Conservation (phyloP, 23 tunicate species). For the Trididemnum clinides region DNA sequence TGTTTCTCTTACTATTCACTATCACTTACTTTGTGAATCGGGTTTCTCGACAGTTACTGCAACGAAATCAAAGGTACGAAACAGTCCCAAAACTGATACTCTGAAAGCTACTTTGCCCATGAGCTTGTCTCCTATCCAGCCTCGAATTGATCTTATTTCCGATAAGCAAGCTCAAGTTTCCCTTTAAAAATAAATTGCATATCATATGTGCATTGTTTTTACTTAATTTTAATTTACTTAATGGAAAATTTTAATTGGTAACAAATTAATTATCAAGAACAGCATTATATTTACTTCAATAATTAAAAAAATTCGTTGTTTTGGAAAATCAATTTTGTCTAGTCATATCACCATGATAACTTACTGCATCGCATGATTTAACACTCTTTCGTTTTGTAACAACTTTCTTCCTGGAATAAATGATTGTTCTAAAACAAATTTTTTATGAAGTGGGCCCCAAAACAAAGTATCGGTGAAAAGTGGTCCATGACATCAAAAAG, state of each 20-base stretch:
- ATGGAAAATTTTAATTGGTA: neutral
- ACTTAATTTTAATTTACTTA: neutral
- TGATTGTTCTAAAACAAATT: neutral
- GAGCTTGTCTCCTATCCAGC: conserved; percentile 47
- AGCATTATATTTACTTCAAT: neutral
- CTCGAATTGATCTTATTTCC: conserved; percentile 21
- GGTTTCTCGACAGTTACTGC: conserved; percentile 43
- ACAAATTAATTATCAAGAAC: neutral
- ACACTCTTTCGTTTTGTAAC: neutral
- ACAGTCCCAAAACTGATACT: conserved; percentile 26
- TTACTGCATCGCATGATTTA: neutral
- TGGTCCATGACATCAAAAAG: too few relatives aligned
- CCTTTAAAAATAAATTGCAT: conserved; percentile 5
- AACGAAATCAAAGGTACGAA: conserved; percentile 43
- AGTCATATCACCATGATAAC: too few relatives aligned
- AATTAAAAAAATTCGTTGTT: neutral
- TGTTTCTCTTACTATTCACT: conserved; percentile 41
- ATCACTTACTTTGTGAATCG: conserved; percentile 43
- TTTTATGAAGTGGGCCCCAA: neutral
- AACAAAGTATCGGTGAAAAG: neutral
- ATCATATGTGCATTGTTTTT: too few relatives aligned
- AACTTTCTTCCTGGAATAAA: neutral
- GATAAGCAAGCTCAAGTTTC: conserved; percentile 12
- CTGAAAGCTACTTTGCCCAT: conserved; percentile 28
- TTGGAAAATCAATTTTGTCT: neutral